Evolutionary conservation across 2,797 vertebrate genomes (phyloP).

Genomic region (Poecilia wingei): DNA sequence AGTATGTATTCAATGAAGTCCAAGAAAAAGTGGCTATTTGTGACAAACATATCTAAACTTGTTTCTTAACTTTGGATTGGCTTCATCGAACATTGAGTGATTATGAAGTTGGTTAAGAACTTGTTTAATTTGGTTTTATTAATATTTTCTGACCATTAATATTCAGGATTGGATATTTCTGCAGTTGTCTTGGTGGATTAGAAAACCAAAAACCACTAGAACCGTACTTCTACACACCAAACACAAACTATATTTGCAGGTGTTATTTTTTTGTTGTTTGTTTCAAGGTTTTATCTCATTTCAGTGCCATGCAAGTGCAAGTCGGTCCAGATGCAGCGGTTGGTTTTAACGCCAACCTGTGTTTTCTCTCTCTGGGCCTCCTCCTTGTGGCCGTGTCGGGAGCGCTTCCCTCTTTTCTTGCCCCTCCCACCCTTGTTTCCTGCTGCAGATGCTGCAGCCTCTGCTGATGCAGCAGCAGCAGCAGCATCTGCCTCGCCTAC

Average conservation of each 20-base stretch:
- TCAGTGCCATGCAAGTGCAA: conserved; percentile 46
- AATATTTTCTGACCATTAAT: not conserved
- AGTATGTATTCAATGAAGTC: not conserved
- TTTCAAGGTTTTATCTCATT: not conserved
- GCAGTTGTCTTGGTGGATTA: not conserved
- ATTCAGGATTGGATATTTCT: not conserved
- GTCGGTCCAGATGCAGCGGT: conserved; percentile 1
- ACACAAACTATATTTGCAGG: not conserved
- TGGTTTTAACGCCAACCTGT: conserved; percentile 58
- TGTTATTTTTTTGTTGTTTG: too few relatives aligned
- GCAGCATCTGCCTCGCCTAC: conserved; percentile 36
- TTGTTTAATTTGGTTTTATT: not conserved
- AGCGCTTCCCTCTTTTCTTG: conserved; percentile 72
- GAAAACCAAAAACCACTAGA: not conserved
- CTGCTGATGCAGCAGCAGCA: conserved; percentile 17
- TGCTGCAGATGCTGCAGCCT: conserved; percentile 35
- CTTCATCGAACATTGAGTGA: not conserved
- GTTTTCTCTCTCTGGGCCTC: conserved; percentile 56
- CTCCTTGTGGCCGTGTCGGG: conserved; percentile 65
- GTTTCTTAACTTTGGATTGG: not conserved
- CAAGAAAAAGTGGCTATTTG: not conserved
- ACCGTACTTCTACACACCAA: not conserved
- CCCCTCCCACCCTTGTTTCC: conserved; percentile 63
- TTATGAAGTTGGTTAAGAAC: not conserved
- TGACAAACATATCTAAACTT: not conserved